phyloP scores from a whole-genome alignment of 2,113 vertebrate species.

The Syngnathoides biaculeatus region DNA sequence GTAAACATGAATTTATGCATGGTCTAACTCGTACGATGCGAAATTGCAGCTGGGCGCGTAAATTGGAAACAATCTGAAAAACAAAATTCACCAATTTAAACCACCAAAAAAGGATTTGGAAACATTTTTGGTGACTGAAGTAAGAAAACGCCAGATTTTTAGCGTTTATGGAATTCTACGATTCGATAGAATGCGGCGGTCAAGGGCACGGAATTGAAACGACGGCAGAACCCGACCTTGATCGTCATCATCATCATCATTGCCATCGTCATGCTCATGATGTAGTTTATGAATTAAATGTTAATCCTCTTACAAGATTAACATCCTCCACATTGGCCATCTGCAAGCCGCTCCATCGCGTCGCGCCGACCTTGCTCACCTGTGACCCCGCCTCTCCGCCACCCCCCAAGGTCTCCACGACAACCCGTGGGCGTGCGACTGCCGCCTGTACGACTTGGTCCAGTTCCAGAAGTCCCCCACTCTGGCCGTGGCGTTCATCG shows the following conservation, averaged over 20 bases:
- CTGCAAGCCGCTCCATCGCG: slow-evolving; percentile 51
- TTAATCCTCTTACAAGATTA: slow-evolving; percentile 65
- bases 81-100: background rate
- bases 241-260: slow-evolving; percentile 28
- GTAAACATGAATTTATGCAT: too few relatives aligned
- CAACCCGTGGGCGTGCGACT: slow-evolving; percentile 96
- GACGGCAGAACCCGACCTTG: slow-evolving; percentile 11
- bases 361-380: slow-evolving; percentile 22
- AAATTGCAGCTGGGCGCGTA: too few relatives aligned
- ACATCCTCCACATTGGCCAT: slow-evolving; percentile 53
- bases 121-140: background rate
- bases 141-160: background rate
- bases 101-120: background rate
- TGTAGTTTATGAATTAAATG: slow-evolving; percentile 64
- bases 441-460: slow-evolving; percentile 88
- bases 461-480: slow-evolving; percentile 84
- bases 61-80: background rate
- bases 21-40: too few relatives aligned
- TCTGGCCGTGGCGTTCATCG: slow-evolving; percentile 85
- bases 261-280: slow-evolving; percentile 42
- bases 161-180: background rate
- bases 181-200: background rate
- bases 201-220: slow-evolving; percentile 13
- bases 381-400: slow-evolving; percentile 20
- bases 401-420: slow-evolving; percentile 91